Percentiles rank a stretch among this genome's conserved stretches.
Evolutionary conservation across 2,888 invertebrate species (phyloP).

Genomic region (Carpatolechia fugitivella): DNA sequence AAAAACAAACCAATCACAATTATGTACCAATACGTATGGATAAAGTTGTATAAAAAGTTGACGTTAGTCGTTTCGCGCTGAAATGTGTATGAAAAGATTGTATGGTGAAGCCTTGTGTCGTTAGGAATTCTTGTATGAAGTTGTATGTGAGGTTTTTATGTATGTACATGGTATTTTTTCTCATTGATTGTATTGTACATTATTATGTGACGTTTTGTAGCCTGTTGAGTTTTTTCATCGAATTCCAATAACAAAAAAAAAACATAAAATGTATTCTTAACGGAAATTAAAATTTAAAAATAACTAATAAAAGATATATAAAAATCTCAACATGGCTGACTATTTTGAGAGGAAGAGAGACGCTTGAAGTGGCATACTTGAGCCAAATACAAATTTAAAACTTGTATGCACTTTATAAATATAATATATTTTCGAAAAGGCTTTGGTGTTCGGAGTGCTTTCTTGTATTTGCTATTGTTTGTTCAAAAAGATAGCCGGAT

Average conservation of each 20-base stretch:
- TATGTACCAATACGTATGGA: background rate
- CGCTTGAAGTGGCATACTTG: too few relatives aligned
- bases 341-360: too few relatives aligned
- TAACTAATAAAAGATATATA: background rate
- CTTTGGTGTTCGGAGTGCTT: too few relatives aligned
- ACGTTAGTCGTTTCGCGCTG: background rate
- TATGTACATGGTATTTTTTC: conserved; percentile 12
- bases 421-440: too few relatives aligned
- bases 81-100: conserved; percentile 6
- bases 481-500: too few relatives aligned
- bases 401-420: too few relatives aligned
- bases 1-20: background rate
- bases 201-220: background rate
- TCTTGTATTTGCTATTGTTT: too few relatives aligned
- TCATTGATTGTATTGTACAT: background rate
- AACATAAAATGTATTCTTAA: background rate
- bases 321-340: too few relatives aligned
- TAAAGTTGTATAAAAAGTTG: background rate
- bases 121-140: conserved; percentile 8
- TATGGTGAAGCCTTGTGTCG: conserved; percentile 5
- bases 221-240: background rate
- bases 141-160: conserved; percentile 10
- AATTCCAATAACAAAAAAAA: too few relatives aligned
- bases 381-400: too few relatives aligned
- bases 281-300: background rate